A percentile compares a stretch with the other conserved stretches of the same genome.
These are phyloP conservation scores for Drosophila lowei DNA, from an alignment of 1,140 invertebrate genomes.

Conservation along the genomic window DNA sequence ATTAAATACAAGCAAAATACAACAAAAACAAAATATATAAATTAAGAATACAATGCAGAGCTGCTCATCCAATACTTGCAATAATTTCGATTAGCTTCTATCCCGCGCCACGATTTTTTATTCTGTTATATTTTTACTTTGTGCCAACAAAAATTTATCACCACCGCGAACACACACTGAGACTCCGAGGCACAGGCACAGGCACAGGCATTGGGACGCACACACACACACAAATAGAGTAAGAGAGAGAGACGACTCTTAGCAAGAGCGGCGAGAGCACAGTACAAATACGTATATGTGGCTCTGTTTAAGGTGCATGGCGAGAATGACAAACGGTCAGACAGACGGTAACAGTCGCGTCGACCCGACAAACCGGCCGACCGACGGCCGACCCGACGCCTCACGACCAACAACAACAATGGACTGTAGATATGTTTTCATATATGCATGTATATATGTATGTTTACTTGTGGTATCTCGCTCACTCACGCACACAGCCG, in stretches of 20 bases:
- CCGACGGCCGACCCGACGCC: conserved; percentile 36
- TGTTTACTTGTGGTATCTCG: conserved; percentile 65
- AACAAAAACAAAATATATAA: conserved; percentile 16
- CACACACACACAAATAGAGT: conserved; percentile 43
- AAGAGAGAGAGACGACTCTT: conserved; percentile 6
- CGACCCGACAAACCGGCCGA: conserved; percentile 21
- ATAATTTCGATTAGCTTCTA: conserved; percentile 49
- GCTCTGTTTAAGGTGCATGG: conserved; percentile 39
- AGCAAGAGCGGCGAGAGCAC: conserved; percentile 27
- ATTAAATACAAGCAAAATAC: background rate
- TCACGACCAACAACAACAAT: conserved; percentile 36
- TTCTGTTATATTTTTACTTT: conserved; percentile 81
- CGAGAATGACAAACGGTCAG: conserved; percentile 50
- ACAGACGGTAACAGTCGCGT: conserved; percentile 1
- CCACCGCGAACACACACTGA: conserved; percentile 52
- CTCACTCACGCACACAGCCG: conserved; percentile 30
- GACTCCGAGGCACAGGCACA: background rate
- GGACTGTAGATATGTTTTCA: conserved; percentile 12
- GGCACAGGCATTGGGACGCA: conserved; percentile 13
- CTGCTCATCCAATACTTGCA: conserved; percentile 44
- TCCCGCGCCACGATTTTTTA: conserved; percentile 64
- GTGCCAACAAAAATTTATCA: conserved; percentile 80
- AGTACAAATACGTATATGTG: conserved; percentile 42
- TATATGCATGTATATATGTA: conserved; percentile 42
- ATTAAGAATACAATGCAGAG: conserved; percentile 16